These are phyloP conservation scores for Diplodus sargus DNA, from an alignment of 2,797 vertebrate species.

Conservation along the genomic window DNA sequence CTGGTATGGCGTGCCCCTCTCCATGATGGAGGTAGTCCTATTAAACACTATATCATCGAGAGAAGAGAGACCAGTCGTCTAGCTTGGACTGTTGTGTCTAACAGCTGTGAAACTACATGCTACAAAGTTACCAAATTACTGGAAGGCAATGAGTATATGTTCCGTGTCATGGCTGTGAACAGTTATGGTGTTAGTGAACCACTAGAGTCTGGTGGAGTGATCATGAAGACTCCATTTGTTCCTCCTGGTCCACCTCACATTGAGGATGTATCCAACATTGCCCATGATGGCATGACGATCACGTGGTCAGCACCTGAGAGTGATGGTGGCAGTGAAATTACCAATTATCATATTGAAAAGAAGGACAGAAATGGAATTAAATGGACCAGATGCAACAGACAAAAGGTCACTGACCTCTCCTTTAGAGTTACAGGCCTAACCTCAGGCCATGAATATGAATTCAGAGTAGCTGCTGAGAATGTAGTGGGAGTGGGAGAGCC, in stretches of 20 bases:
- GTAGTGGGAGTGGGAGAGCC: constrained; percentile 92
- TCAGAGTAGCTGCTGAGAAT: constrained; percentile 97
- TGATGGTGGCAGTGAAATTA: constrained; percentile 95
- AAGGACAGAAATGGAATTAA: constrained; percentile 95
- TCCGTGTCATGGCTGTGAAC: constrained; percentile 98
- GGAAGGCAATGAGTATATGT: constrained; percentile 97
- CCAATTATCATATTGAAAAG: constrained; percentile 94
- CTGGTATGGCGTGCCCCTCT: constrained; percentile 92
- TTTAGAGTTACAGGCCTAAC: constrained; percentile 93
- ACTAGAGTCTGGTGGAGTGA: constrained; percentile 88
- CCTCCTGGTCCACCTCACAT: constrained; percentile 92
- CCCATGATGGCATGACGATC: constrained; percentile 95
- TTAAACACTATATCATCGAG: constrained; percentile 95
- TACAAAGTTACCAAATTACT: constrained; percentile 96
- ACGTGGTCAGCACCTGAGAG: constrained; percentile 93
- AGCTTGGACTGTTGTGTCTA: constrained; percentile 94
- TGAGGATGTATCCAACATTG: constrained; percentile 93
- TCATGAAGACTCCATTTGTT: constrained; percentile 95
- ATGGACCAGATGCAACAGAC: constrained; percentile 98
- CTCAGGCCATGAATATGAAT: constrained; percentile 97
- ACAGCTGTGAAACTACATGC: constrained; percentile 88
- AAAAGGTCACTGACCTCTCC: constrained; percentile 93
- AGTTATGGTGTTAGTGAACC: constrained; percentile 92
- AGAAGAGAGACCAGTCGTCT: constrained; percentile 97
- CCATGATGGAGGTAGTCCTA: constrained; percentile 95